Evolutionary conservation across 2,888 invertebrate genomes (phyloP).

Genomic region (Andrena hattorfiana): DNA sequence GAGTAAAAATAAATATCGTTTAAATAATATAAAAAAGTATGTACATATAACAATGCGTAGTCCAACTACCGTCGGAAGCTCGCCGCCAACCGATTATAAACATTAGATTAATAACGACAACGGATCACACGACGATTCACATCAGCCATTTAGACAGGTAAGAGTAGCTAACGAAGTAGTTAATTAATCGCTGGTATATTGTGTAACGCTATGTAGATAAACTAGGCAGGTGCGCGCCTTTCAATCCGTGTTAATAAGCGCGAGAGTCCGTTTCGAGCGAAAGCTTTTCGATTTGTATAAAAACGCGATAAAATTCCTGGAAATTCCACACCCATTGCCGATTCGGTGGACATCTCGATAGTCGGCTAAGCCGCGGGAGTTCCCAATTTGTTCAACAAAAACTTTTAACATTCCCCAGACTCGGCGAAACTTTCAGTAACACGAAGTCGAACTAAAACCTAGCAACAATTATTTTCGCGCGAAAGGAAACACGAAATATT

Average conservation of each 20-base stretch:
- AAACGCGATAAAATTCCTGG: slow-evolving; percentile 9
- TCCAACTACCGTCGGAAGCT: slow-evolving; percentile 61
- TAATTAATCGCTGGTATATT: slow-evolving; percentile 38
- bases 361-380: not conserved
- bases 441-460: slow-evolving; percentile 39
- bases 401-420: not conserved
- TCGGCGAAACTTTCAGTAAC: not conserved
- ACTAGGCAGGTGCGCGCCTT: slow-evolving; percentile 22
- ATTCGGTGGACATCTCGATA: slow-evolving; percentile 1
- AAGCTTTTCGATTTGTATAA: slow-evolving; percentile 45
- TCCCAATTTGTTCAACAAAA: not conserved
- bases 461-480: slow-evolving; percentile 40
- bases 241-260: slow-evolving; percentile 34
- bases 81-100: slow-evolving; percentile 67
- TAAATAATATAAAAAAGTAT: slow-evolving; percentile 77
- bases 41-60: slow-evolving; percentile 74
- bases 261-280: slow-evolving; percentile 38
- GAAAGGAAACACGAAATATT: slow-evolving; percentile 25
- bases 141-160: slow-evolving; percentile 46
- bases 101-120: slow-evolving; percentile 67
- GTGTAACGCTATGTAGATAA: slow-evolving; percentile 26
- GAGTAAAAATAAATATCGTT: slow-evolving; percentile 77
- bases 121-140: slow-evolving; percentile 69
- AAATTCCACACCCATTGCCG: not conserved
- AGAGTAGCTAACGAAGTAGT: slow-evolving; percentile 35